Evolutionary conservation across 2,888 invertebrate genomes (phyloP).

Genomic region (Monoplex corrugatus): DNA sequence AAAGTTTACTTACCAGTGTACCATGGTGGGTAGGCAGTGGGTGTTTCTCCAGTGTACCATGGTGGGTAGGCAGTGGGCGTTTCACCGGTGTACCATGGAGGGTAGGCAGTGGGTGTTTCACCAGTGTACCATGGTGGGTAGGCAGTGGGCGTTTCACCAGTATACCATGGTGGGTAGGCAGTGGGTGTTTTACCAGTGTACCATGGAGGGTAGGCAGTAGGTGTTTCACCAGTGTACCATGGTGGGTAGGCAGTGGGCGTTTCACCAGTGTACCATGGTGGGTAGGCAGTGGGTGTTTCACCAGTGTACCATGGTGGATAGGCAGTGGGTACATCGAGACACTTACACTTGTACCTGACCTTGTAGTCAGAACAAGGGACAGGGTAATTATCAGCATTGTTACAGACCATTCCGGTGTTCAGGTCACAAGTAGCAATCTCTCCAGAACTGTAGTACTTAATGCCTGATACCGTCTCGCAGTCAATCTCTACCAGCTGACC

Average conservation of each 20-base stretch:
- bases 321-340: slow-evolving; percentile 76
- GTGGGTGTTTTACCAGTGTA: slow-evolving; percentile 40
- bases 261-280: slow-evolving; percentile 30
- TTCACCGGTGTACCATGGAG: too few species aligned
- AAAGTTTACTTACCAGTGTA: too few species aligned
- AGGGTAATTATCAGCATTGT: slow-evolving; percentile 71
- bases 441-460: slow-evolving; percentile 64
- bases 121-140: too few species aligned
- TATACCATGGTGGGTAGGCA: slow-evolving; percentile 36
- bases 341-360: slow-evolving; percentile 81
- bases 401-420: slow-evolving; percentile 86
- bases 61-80: too few species aligned
- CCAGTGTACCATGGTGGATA: background rate
- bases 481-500: slow-evolving; percentile 68
- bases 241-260: slow-evolving; percentile 45
- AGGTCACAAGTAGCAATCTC: slow-evolving; percentile 70
- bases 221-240: slow-evolving; percentile 16
- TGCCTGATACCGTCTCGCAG: slow-evolving; percentile 69
- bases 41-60: too few species aligned
- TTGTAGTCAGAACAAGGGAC: slow-evolving; percentile 75
- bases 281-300: slow-evolving; percentile 29
- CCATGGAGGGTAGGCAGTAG: slow-evolving; percentile 30
- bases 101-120: too few species aligned
- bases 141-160: slow-evolving; percentile 36
- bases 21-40: too few species aligned